phyloP scores from a whole-genome alignment of 2,113 vertebrate species.

The Lethenteron camtschaticum region DNA sequence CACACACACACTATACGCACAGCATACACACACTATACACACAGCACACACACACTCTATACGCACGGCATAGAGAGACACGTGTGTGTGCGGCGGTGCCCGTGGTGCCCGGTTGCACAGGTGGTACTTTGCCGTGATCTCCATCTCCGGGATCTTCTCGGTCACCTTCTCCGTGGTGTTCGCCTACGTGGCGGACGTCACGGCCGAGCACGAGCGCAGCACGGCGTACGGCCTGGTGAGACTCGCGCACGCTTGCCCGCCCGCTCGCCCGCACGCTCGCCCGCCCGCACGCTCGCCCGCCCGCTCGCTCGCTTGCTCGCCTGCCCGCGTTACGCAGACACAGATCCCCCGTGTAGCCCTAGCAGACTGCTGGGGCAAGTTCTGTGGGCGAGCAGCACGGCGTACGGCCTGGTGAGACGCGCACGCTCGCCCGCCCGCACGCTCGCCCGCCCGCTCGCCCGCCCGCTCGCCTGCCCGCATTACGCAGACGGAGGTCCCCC shows the following conservation, averaged over 20 bases:
- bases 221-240: slow-evolving; percentile 60
- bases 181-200: slow-evolving; percentile 65
- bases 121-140: slow-evolving; percentile 87
- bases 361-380: no score
- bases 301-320: neutral
- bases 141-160: slow-evolving; percentile 67
- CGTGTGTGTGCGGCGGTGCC: neutral
- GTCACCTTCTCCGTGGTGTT: slow-evolving; percentile 75
- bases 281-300: no score
- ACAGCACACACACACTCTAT: no score
- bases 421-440: neutral
- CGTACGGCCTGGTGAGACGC: slow-evolving; percentile 41
- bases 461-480: neutral
- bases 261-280: neutral
- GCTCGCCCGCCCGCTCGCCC: neutral
- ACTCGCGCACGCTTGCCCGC: neutral
- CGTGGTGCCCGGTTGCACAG: slow-evolving; percentile 16
- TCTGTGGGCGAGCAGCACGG: no score
- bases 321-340: no score
- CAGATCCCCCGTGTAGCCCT: no score
- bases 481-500: no score
- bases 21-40: no score
- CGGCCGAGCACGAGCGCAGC: slow-evolving; percentile 62
- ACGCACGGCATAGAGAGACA: no score
- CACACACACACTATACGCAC: no score